Base-by-base conservation (phyloP, 2,888 invertebrate genomes). In the Eilema depressum region DNA sequence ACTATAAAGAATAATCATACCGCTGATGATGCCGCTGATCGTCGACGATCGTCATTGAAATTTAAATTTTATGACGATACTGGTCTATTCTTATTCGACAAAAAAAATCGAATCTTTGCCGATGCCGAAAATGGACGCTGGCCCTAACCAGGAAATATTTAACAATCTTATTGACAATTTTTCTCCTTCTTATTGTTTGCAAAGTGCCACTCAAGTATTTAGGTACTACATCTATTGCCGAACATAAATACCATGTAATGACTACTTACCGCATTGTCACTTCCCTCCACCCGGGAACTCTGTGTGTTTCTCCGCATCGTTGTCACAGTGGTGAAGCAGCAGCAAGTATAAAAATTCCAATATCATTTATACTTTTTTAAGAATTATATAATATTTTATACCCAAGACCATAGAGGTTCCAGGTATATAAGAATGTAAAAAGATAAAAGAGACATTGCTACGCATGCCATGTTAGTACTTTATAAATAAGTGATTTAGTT, bases 401-500 rank as follows among this genome's bases (percentile, higher is more conserved):
- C n/a, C n/a, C 37, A 37, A 37, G 41, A 2, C 20, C 20, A 2
- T 47, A 20, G 2, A 5, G 20, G 47, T 47, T 20, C 20, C 47
- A 7, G 47, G 20, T 20, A 20, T 20, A 47, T 1, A 41, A 12
- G 7, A 37, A 14, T 37, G 37, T 17, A 41, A 41, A 41, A 47
- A 20, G 20, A 20, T 47, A 47, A 20, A 47, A 20, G 10, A n/a
- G n/a, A 53, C 53, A 53, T n/a, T 53, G 53, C 53, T n/a, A 20
- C 53, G n/a, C 2, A 53, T 53, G 8, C 8, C 2, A n/a, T n/a
- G 53, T 8, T n/a, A 26, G 56, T 64, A 69, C 41, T 64, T 25
- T 53, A 53, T 73, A 68, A 78, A 73, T 67, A 73, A 69, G 61
- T 69, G 74, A 80, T 61, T 68, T 71, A 63, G 63, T 70, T 68